Conservation (phyloP, 2,888 invertebrate species). For the Glyphotaelius pellucidus region DNA sequence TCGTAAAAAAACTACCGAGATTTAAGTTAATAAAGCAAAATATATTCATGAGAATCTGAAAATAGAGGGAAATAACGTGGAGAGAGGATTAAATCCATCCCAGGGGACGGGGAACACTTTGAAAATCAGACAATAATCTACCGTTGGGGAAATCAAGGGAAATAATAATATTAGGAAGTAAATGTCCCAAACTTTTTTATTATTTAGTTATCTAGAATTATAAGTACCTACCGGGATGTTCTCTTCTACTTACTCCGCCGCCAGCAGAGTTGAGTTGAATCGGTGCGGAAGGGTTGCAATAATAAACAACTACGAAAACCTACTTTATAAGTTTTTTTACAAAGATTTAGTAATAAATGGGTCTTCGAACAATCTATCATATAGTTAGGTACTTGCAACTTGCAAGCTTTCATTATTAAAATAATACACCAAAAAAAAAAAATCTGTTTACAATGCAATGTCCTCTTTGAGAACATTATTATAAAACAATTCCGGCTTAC, state of each 20-base stretch:
- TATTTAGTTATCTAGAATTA: neutral
- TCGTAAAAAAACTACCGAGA: neutral
- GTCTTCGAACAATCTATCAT: neutral
- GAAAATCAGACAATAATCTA: neutral
- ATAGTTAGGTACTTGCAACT: neutral
- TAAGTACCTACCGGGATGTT: neutral
- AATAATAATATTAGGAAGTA: neutral
- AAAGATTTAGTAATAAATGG: too few species aligned
- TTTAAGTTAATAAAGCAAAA: neutral
- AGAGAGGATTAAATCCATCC: neutral
- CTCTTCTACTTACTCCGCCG: neutral
- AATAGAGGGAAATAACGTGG: neutral
- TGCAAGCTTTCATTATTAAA: neutral
- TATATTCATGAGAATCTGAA: neutral
- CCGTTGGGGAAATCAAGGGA: neutral
- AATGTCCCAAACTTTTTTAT: neutral
- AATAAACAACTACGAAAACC: too few species aligned
- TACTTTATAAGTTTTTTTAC: too few species aligned
- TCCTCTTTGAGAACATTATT: too few species aligned
- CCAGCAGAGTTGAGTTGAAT: neutral
- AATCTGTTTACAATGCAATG: neutral
- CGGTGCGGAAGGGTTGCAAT: neutral
- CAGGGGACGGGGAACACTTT: neutral
- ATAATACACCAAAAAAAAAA: neutral
- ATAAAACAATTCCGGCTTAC: too few species aligned